phyloP scores from a whole-genome alignment of 2,888 invertebrate species.

The Sminthurinus aureus region DNA sequence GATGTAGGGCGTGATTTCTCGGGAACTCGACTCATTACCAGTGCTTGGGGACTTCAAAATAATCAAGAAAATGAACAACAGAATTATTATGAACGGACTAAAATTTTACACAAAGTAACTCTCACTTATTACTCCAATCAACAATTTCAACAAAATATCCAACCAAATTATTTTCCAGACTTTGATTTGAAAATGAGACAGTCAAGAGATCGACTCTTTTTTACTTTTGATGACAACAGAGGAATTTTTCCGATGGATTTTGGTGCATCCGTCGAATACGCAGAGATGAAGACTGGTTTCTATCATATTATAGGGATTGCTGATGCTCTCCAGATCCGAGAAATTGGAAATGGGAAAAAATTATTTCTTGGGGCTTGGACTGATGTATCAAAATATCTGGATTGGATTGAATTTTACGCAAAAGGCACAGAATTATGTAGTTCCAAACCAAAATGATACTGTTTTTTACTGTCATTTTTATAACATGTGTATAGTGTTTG shows the following conservation, averaged over 20 bases:
- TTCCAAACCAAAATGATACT: neutral
- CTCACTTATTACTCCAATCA: slow-evolving; percentile 19
- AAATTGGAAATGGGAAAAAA: neutral
- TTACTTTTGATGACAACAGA: slow-evolving; percentile 13
- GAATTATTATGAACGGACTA: neutral
- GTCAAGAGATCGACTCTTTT: neutral
- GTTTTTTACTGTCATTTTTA: too few species aligned
- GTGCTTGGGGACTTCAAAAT: slow-evolving; percentile 15
- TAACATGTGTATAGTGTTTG: too few species aligned
- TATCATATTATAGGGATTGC: slow-evolving; percentile 23
- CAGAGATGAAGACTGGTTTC: neutral
- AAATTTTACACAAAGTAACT: neutral
- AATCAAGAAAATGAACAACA: neutral
- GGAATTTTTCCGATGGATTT: slow-evolving; percentile 15
- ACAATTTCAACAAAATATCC: neutral
- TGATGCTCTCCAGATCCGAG: neutral
- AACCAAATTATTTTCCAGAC: slow-evolving; percentile 12
- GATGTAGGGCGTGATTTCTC: neutral
- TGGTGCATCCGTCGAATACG: slow-evolving; percentile 18
- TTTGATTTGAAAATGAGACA: neutral
- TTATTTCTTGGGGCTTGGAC: slow-evolving; percentile 22
- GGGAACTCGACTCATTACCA: slow-evolving; percentile 10
- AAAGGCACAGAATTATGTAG: slow-evolving; percentile 3
- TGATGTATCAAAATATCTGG: slow-evolving; percentile 6
- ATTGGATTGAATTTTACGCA: neutral